Percentiles rank a stretch among this genome's conserved stretches.
Evolutionary conservation across 1,140 invertebrate genomes (phyloP).

Genomic region (Heliconius hewitsoni): DNA sequence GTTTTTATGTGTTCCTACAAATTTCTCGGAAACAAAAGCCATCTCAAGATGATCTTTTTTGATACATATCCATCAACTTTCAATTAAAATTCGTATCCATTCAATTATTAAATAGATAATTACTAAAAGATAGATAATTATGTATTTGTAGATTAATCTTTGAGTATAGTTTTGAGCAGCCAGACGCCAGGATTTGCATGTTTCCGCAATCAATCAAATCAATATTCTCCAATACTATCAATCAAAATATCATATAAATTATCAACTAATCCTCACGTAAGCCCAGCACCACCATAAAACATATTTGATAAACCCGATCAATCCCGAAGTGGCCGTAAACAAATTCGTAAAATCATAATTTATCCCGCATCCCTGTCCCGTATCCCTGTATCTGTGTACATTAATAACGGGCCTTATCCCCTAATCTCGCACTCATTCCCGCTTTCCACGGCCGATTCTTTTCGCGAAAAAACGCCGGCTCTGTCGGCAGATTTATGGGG

Average conservation of each 20-base stretch:
- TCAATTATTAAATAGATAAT: no score
- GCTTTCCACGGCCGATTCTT: slow-evolving; percentile 78
- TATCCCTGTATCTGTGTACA: slow-evolving; percentile 73
- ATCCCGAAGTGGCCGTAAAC: slow-evolving; percentile 51
- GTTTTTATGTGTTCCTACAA: no score
- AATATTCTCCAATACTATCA: background rate
- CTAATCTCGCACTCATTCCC: slow-evolving; percentile 78
- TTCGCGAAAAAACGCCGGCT: slow-evolving; percentile 70
- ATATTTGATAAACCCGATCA: slow-evolving; percentile 26
- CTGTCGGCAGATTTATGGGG: slow-evolving; percentile 71
- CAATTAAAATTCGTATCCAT: no score
- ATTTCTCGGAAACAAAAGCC: no score
- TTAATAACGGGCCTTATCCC: slow-evolving; percentile 77
- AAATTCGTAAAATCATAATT: slow-evolving; percentile 62
- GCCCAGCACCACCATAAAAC: background rate
- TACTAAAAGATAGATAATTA: no score
- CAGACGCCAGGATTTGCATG: background rate
- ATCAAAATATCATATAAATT: slow-evolving; percentile 3
- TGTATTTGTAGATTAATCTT: no score
- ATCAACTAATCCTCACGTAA: background rate
- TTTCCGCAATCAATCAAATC: background rate
- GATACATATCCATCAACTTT: no score
- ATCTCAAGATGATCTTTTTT: no score
- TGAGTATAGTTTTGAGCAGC: no score
- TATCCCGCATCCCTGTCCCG: slow-evolving; percentile 56